Conservation (phyloP, 1,140 invertebrate genomes). For the Tetraneura akinire region DNA sequence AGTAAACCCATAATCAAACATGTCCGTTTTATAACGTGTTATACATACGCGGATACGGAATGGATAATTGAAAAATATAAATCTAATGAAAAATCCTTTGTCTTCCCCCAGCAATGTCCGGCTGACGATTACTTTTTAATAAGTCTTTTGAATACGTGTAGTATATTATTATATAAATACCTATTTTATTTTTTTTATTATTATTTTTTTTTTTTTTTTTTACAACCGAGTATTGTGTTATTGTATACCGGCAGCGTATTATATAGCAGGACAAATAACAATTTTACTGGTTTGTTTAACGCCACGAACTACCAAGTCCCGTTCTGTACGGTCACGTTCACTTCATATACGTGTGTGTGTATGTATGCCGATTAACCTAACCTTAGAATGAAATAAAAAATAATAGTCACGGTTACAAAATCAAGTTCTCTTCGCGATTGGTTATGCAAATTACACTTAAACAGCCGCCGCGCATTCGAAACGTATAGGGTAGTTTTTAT, state of each 20-base stretch:
- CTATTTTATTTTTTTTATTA: not conserved
- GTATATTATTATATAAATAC: too few species aligned
- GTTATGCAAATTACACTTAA: constrained; percentile 13
- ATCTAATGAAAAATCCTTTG: not conserved
- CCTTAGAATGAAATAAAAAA: not conserved
- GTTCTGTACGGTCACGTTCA: not conserved
- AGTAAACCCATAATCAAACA: constrained; percentile 21
- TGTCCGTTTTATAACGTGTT: constrained; percentile 15
- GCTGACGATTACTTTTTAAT: not conserved
- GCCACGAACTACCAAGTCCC: too few species aligned
- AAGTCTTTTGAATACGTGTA: too few species aligned
- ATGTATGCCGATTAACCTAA: too few species aligned
- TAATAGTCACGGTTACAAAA: constrained; percentile 12
- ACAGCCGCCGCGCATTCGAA: too few species aligned
- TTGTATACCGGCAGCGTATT: not conserved
- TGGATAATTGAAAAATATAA: constrained; percentile 18
- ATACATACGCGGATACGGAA: not conserved
- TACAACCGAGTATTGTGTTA: not conserved
- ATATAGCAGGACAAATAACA: not conserved
- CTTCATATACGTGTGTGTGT: not conserved
- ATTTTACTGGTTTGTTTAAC: not conserved
- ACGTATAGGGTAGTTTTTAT: not conserved
- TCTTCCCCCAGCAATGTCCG: not conserved
- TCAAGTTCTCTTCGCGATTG: constrained; percentile 5
- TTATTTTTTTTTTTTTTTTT: not conserved